These are phyloP conservation scores for Anolis apletophallus DNA, from an alignment of 2,797 vertebrate species.

Conservation along the genomic window DNA sequence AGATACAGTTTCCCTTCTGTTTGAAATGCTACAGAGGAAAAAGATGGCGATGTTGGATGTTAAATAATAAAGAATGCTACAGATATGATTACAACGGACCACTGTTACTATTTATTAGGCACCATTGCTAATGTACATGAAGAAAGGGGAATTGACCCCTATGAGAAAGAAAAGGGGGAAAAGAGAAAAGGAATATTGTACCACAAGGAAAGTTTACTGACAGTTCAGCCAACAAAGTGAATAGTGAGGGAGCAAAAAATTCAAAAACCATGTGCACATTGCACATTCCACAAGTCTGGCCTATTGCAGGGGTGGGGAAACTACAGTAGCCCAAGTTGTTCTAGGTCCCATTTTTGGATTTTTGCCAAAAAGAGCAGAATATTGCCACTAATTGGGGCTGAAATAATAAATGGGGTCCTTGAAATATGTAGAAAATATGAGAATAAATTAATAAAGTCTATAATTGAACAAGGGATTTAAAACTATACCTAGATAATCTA, in stretches of 20 bases:
- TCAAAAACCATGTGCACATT: too few relatives aligned
- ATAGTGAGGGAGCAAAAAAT: too few relatives aligned
- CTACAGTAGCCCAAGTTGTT: too few relatives aligned
- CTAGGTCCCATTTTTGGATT: too few relatives aligned
- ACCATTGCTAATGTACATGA: background rate
- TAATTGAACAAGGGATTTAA: background rate
- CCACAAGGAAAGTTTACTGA: background rate
- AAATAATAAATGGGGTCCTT: background rate
- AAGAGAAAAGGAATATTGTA: background rate
- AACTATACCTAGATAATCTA: background rate
- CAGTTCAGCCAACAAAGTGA: too few relatives aligned
- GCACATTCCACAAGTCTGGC: too few relatives aligned
- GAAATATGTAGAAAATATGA: background rate
- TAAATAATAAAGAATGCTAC: slow-evolving; percentile 11
- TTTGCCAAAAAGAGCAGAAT: background rate
- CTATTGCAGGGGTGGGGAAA: too few relatives aligned
- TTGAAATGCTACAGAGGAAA: slow-evolving; percentile 85
- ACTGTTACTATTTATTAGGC: background rate
- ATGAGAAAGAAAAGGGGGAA: background rate
- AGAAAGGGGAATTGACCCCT: background rate
- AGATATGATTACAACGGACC: background rate
- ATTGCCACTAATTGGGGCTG: background rate
- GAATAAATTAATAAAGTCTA: background rate
- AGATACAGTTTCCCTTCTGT: slow-evolving; percentile 97
- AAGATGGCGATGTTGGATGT: slow-evolving; percentile 44